Evolutionary conservation across 2,888 invertebrate genomes (phyloP).

Genomic region (Pterostichus madidus): DNA sequence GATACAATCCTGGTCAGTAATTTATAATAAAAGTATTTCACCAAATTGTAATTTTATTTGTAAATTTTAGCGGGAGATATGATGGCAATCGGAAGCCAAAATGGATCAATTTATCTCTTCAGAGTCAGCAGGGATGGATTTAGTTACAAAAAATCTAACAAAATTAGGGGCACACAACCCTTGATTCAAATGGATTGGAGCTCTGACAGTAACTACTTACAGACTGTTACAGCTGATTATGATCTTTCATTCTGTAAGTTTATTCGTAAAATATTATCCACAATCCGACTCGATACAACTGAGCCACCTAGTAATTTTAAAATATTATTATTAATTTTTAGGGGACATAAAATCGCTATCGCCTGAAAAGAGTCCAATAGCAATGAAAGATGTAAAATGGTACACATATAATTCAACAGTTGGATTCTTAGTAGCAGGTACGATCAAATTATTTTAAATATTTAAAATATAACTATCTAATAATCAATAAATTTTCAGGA

Average conservation of each 20-base stretch:
- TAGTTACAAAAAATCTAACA: slow-evolving; percentile 93
- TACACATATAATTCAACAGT: slow-evolving; percentile 92
- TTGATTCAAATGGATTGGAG: slow-evolving; percentile 95
- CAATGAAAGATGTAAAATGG: slow-evolving; percentile 96
- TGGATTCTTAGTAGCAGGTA: slow-evolving; percentile 92
- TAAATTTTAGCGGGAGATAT: slow-evolving; percentile 87
- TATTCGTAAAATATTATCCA: not conserved
- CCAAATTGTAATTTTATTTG: not conserved
- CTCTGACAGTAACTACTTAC: slow-evolving; percentile 91
- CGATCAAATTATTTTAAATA: slow-evolving; percentile 60
- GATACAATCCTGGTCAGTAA: slow-evolving; percentile 89
- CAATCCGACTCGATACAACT: no score
- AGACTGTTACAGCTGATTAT: slow-evolving; percentile 94
- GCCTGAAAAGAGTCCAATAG: slow-evolving; percentile 91
- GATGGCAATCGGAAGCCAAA: slow-evolving; percentile 94
- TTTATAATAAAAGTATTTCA: not conserved
- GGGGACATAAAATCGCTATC: slow-evolving; percentile 94
- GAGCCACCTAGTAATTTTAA: not conserved
- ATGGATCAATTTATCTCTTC: slow-evolving; percentile 91
- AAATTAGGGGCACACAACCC: slow-evolving; percentile 91
- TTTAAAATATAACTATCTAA: slow-evolving; percentile 16
- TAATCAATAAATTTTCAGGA: slow-evolving; percentile 76
- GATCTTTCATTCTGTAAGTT: slow-evolving; percentile 92
- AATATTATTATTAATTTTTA: slow-evolving; percentile 72
- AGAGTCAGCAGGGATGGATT: slow-evolving; percentile 93